Evolutionary conservation across 92 coral and sea anemone species (phyloP).

Genomic region (Parazoanthus darwini): DNA sequence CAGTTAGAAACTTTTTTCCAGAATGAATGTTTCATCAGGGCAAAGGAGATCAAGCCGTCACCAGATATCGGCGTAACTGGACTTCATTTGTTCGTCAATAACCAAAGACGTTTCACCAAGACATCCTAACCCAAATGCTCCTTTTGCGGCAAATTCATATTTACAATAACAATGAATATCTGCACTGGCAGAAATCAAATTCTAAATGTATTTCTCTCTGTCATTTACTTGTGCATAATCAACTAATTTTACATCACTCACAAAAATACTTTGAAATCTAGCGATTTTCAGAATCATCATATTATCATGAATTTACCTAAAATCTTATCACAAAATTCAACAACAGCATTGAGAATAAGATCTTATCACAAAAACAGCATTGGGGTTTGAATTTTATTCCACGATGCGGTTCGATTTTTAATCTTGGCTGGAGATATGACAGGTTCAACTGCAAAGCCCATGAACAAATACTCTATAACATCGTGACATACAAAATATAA

Average conservation of each 20-base stretch:
- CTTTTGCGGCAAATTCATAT: background rate
- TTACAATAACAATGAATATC: background rate
- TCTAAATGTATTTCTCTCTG: background rate
- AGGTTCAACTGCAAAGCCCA: background rate
- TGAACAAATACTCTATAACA: slow-evolving; percentile 37
- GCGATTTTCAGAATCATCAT: background rate
- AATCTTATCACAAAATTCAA: slow-evolving; percentile 10
- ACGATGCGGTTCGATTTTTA: background rate
- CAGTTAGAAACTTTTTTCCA: background rate
- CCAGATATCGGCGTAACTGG: background rate
- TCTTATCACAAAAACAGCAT: slow-evolving; percentile 33
- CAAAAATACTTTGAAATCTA: slow-evolving; percentile 2
- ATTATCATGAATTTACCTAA: background rate
- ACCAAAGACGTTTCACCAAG: background rate
- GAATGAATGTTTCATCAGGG: background rate
- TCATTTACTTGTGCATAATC: background rate
- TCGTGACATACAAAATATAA: slow-evolving; percentile 85
- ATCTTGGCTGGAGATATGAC: background rate
- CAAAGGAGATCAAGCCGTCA: background rate
- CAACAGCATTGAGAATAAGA: background rate
- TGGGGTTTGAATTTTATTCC: background rate
- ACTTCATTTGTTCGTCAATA: background rate
- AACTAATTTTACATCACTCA: background rate
- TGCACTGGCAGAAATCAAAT: background rate
- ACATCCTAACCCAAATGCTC: slow-evolving; percentile 35